Evolutionary conservation across 2,113 vertebrate species (phyloP).

Genomic region (Pheucticus melanocephalus): DNA sequence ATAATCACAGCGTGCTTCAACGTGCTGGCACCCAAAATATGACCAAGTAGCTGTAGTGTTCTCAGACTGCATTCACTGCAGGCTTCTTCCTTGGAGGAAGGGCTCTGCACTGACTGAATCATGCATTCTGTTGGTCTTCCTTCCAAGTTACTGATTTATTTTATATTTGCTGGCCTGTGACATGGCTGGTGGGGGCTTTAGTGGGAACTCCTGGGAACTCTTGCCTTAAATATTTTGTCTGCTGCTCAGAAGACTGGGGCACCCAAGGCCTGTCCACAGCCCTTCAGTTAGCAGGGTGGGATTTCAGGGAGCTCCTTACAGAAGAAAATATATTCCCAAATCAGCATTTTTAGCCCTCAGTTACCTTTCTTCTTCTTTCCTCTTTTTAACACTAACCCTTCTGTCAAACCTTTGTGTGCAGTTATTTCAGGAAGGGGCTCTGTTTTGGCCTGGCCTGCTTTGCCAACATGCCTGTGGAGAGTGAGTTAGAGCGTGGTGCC

Average conservation of each 20-base stretch:
- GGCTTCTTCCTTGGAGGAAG: not conserved
- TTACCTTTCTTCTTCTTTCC: not conserved
- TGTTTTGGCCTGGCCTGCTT: constrained; percentile 98
- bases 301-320: not conserved
- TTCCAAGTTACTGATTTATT: not conserved
- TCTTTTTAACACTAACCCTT: not conserved
- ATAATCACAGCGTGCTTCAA: not conserved
- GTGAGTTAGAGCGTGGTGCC: constrained; percentile 91
- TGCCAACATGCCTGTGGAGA: constrained; percentile 98
- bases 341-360: not conserved
- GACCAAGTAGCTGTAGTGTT: not conserved
- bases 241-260: not conserved
- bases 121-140: not conserved
- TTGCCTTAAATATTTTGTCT: not conserved
- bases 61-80: not conserved
- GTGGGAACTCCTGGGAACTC: not conserved
- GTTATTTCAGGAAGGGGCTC: constrained; percentile 94
- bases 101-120: not conserved
- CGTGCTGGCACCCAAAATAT: not conserved
- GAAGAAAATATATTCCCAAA: not conserved
- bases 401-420: constrained; percentile 38
- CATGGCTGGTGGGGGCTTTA: fast-evolving
- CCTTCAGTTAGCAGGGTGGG: not conserved
- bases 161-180: not conserved
- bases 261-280: not conserved